phyloP scores from a whole-genome alignment of 2,113 vertebrate species.

The Hyaena hyaena region DNA sequence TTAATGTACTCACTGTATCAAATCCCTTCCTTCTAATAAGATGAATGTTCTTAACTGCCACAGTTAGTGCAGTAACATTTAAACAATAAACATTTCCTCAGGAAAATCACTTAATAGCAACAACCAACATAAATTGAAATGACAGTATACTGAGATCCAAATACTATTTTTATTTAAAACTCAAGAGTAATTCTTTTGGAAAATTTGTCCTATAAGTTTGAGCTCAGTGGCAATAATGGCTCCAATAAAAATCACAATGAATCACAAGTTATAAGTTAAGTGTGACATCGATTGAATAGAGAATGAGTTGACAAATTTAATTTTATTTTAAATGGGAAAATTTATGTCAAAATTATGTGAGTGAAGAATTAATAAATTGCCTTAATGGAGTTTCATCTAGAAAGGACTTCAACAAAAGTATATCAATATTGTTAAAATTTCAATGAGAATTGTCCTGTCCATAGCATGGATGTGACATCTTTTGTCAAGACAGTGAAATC shows the following conservation, averaged over 20 bases:
- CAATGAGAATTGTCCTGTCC: background rate
- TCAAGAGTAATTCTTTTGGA: background rate
- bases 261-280: background rate
- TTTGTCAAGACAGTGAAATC: background rate
- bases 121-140: background rate
- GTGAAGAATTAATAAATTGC: background rate
- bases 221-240: background rate
- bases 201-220: background rate
- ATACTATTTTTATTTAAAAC: background rate
- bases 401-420: background rate
- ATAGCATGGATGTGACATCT: background rate
- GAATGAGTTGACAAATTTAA: background rate
- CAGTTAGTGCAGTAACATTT: background rate
- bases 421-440: background rate
- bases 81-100: background rate
- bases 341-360: background rate
- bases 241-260: background rate
- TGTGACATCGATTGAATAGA: background rate
- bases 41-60: background rate
- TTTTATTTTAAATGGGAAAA: background rate
- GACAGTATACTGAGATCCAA: background rate
- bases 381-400: background rate
- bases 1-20: background rate
- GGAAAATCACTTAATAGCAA: background rate
- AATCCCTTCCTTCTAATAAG: background rate